Conservation (phyloP, 2,888 invertebrate genomes). For the Dynastes grantii region DNA sequence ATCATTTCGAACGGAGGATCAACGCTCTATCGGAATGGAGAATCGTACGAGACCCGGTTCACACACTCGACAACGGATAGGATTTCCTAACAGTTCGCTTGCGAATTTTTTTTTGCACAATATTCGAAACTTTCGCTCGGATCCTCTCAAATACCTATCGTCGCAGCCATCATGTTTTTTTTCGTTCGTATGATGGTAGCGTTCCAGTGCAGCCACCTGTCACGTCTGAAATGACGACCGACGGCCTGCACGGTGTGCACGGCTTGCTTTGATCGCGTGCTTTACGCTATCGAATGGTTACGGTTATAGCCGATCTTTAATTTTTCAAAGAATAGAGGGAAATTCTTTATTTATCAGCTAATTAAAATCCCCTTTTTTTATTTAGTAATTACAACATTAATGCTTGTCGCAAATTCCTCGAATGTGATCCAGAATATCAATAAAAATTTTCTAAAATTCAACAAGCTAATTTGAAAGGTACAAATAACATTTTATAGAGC, state of each 20-base stretch:
- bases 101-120: slow-evolving; percentile 52
- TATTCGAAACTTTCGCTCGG: slow-evolving; percentile 62
- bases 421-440: too few relatives aligned
- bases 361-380: not conserved
- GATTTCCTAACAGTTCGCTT: slow-evolving; percentile 33
- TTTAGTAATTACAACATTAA: not conserved
- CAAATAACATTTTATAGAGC: too few relatives aligned
- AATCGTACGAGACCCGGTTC: slow-evolving; percentile 18
- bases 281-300: slow-evolving; percentile 46
- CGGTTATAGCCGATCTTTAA: slow-evolving; percentile 38
- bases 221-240: slow-evolving; percentile 65
- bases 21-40: not conserved
- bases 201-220: slow-evolving; percentile 70
- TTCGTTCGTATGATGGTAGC: slow-evolving; percentile 56
- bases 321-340: not conserved
- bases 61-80: slow-evolving; percentile 35
- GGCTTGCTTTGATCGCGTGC: slow-evolving; percentile 61
- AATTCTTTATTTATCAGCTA: not conserved
- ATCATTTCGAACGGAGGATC: slow-evolving; percentile 3
- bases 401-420: not conserved
- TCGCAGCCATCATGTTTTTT: slow-evolving; percentile 68
- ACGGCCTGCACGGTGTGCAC: slow-evolving; percentile 47
- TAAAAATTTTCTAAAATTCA: not conserved
- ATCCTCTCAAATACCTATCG: slow-evolving; percentile 56
- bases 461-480: not conserved